Percentiles rank a stretch among this genome's conserved stretches.
These are phyloP conservation scores for Clistopyga incitator DNA, from an alignment of 2,888 invertebrate species.

Conservation along the genomic window DNA sequence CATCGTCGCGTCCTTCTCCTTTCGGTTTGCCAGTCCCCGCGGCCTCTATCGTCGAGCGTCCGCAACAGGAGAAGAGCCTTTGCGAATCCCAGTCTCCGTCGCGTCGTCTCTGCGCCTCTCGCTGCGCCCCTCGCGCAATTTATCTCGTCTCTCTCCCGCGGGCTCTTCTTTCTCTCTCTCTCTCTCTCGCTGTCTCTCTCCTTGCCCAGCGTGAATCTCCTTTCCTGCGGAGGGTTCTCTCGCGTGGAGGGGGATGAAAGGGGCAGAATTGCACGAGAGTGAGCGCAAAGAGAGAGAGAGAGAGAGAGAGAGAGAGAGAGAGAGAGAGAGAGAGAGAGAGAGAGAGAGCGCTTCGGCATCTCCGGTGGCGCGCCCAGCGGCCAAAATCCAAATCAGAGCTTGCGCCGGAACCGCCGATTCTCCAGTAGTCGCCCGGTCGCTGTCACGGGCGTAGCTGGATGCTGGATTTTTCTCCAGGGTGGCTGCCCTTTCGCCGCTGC, in stretches of 20 bases:
- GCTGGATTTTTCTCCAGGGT: conserved; percentile 76
- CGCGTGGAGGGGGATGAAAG: neutral
- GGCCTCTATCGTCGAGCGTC: conserved; percentile 2
- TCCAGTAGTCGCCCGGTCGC: conserved; percentile 82
- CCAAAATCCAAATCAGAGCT: conserved; percentile 80
- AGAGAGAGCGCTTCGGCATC: conserved; percentile 6
- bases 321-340: too few relatives aligned
- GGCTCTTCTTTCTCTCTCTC: neutral
- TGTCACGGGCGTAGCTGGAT: conserved; percentile 83
- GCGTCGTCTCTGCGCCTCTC: conserved; percentile 37
- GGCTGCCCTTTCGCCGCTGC: conserved; percentile 69
- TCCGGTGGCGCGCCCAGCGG: conserved; percentile 78
- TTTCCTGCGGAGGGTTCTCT: conserved; percentile 10
- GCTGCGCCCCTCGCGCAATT: conserved; percentile 15
- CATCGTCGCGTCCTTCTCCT: conserved; percentile 1
- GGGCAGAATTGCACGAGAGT: neutral
- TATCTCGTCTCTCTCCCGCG: conserved; percentile 26
- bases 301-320: too few relatives aligned
- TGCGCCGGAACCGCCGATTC: conserved; percentile 80
- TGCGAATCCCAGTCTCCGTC: conserved; percentile 35
- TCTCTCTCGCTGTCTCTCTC: conserved; percentile 6
- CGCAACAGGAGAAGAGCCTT: conserved; percentile 16
- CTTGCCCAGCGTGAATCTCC: conserved; percentile 20
- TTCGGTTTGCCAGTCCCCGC: conserved; percentile 7
- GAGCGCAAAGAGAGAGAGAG: neutral